These are phyloP conservation scores for Panagrolaimus sp. DNA, from an alignment of 1,140 invertebrate species.

Conservation along the genomic window DNA sequence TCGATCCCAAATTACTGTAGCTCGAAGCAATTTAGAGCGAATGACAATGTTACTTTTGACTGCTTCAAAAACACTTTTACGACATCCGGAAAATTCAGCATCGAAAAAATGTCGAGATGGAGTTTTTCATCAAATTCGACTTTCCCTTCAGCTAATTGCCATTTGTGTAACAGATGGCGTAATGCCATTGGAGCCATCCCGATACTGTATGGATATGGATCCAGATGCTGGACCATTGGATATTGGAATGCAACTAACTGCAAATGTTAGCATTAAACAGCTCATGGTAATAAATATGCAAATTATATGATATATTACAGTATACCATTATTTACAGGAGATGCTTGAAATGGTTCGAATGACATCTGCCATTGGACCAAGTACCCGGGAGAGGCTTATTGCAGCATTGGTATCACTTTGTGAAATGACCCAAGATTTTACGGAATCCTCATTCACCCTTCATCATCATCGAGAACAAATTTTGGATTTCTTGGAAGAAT, in stretches of 20 bases:
- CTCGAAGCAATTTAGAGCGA: conserved; percentile 69
- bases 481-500: conserved; percentile 65
- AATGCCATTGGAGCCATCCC: conserved; percentile 60
- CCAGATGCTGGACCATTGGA: conserved; percentile 51
- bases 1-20: conserved; percentile 84
- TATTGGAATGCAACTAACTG: conserved; percentile 66
- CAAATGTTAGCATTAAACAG: conserved; percentile 73
- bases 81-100: conserved; percentile 86
- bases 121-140: conserved; percentile 78
- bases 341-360: conserved; percentile 76
- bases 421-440: conserved; percentile 95
- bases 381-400: conserved; percentile 67
- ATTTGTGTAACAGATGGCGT: conserved; percentile 91
- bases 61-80: conserved; percentile 78
- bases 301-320: too few relatives aligned
- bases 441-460: conserved; percentile 93
- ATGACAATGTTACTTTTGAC: conserved; percentile 96
- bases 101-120: conserved; percentile 90
- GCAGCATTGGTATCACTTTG: conserved; percentile 79
- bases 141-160: conserved; percentile 93
- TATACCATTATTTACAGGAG: conserved; percentile 62
- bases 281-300: conserved; percentile 67
- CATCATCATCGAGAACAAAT: conserved; percentile 94
- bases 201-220: conserved; percentile 46
- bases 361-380: conserved; percentile 61